phyloP scores from a whole-genome alignment of 2,888 invertebrate genomes.

The Anthophora plumipes region DNA sequence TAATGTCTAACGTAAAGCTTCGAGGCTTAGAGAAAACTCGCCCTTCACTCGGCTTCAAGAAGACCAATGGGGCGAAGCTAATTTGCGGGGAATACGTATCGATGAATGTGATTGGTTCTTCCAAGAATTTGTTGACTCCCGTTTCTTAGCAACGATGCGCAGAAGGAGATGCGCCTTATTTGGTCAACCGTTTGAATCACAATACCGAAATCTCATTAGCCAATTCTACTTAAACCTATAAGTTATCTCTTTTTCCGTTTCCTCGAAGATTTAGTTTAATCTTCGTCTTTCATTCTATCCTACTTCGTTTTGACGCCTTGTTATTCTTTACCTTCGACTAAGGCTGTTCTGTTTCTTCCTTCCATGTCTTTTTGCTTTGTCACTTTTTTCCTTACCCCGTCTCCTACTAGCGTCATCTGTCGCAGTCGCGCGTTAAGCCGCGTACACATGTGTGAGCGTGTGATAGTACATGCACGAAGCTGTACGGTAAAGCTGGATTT shows the following conservation, averaged over 20 bases:
- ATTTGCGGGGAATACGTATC: neutral
- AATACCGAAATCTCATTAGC: neutral
- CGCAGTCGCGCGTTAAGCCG: neutral
- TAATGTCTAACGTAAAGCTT: neutral
- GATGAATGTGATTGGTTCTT: neutral
- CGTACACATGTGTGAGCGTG: neutral
- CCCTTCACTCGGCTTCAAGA: neutral
- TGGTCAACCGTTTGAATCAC: no score
- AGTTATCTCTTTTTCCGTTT: neutral
- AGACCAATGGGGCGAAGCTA: neutral
- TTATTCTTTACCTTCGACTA: neutral
- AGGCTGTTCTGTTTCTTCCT: neutral
- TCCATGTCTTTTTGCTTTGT: neutral
- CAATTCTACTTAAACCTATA: neutral
- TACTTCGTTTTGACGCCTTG: neutral
- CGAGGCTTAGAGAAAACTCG: neutral
- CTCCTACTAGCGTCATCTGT: neutral
- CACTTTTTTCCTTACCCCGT: neutral
- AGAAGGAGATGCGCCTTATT: neutral
- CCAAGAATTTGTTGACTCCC: neutral
- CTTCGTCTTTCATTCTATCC: neutral
- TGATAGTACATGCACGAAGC: neutral
- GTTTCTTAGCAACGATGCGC: neutral
- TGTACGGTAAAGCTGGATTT: conserved; percentile 51
- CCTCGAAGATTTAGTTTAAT: neutral